These are phyloP conservation scores for Chelmon rostratus DNA, from an alignment of 2,797 vertebrate species.

Conservation along the genomic window DNA sequence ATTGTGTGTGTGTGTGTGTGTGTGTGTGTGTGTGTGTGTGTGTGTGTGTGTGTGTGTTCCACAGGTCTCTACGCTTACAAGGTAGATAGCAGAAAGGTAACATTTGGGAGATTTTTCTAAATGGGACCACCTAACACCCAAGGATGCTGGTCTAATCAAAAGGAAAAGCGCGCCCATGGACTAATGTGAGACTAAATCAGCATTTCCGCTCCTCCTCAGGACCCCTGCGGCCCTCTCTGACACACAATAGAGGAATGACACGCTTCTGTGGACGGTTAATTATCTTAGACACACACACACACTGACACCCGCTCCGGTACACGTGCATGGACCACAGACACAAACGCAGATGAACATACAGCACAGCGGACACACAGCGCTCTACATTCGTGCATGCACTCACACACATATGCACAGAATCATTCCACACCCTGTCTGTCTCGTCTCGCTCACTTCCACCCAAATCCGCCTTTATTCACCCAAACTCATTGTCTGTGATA, in stretches of 20 bases:
- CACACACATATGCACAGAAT: conserved; percentile 30
- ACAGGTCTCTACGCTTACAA: background rate
- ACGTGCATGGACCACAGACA: conserved; percentile 61
- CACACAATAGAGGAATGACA: conserved; percentile 83
- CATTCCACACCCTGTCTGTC: conserved; percentile 35
- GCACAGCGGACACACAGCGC: conserved; percentile 26
- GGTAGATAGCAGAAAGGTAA: conserved; percentile 48
- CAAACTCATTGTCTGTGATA: conserved; percentile 56
- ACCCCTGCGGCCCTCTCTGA: conserved; percentile 63
- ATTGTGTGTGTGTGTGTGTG: conserved; percentile 1
- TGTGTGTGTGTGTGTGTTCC: conserved; percentile 4
- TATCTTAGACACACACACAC: conserved; percentile 76
- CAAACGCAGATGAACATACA: conserved; percentile 50
- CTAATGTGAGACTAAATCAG: conserved; percentile 82
- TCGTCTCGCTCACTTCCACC: conserved; percentile 39
- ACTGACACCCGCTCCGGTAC: conserved; percentile 42
- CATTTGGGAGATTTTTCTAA: conserved; percentile 46
- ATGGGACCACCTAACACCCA: conserved; percentile 44
- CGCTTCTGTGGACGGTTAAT: conserved; percentile 81
- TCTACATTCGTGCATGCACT: background rate
- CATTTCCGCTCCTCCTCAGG: conserved; percentile 81
- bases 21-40: background rate
- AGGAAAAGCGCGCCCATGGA: conserved; percentile 65
- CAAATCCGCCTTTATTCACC: conserved; percentile 56
- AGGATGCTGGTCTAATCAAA: conserved; percentile 61